Evolutionary conservation across 2,797 vertebrate genomes (phyloP), one percentile per base, ranked within the genome.

Genomic region (Jordanella pulchra): DNA sequence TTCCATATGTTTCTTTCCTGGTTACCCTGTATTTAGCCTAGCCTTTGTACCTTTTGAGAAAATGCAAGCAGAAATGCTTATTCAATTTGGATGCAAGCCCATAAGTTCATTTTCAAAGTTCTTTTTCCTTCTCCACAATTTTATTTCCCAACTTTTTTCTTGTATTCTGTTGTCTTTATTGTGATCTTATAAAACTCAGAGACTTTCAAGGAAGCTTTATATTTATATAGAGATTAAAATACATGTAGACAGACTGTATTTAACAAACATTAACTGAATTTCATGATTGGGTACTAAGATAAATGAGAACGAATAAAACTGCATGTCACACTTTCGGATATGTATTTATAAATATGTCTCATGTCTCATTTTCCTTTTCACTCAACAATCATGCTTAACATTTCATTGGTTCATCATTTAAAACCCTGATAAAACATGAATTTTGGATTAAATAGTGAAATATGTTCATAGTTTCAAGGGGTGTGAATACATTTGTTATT

Each of bases 141-240:
- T 60, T 39, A 21, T 11, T 23, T 9, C 10, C 35, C n/a, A 23
- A 12, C 23, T 4, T 2, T 42, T 21, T 39, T 10, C 23, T 42
- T 23, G n/a, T 25, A 11, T 42, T 7, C 23, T 7, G 14, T 63
- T 35, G 35, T 39, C 11, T 63, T 63, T 11, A 44, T 63, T 44
- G 6, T 63, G 15, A 23, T 63, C 35, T 1, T 42, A 7, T 3
- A 63, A 44, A 63, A 13, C 17, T 44, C 7, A 3, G 13, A 63
- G 4, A 23, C 35, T 6, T 63, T 63, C 1, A 14, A 35, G 7
- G 5, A 63, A 63, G 23, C 15, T 23, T 21, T n/a, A 12, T 17
- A n/a, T n/a, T 63, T 42, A 63, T 42, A 25, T n/a, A 30, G 23
- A 63, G 14, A 63, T 42, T 44, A 63, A 63, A 63, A 42, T 60